A percentile compares a stretch with the other conserved stretches of the same genome.
Evolutionary conservation across 2,797 vertebrate species (phyloP).

Genomic region (Muscicapa striata): DNA sequence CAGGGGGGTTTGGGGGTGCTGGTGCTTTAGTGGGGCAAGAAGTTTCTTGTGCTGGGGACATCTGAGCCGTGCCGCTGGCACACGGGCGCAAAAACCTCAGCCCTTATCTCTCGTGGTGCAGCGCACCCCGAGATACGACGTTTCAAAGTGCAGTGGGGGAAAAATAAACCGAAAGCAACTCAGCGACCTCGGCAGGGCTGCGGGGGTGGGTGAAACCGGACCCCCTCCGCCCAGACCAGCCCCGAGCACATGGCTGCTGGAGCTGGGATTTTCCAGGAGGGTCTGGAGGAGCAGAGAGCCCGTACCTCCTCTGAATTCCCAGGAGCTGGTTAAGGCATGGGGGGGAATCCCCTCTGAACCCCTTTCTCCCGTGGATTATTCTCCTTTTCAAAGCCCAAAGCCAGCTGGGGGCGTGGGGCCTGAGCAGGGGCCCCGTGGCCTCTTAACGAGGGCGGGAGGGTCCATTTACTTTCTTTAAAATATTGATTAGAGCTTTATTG

Average conservation of each 20-base stretch:
- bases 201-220: neutral
- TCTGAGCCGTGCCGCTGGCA: fast-evolving
- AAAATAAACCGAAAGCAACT: constrained; percentile 5
- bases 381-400: neutral
- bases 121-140: neutral
- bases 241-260: neutral
- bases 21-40: neutral
- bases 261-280: neutral
- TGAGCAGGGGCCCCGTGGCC: neutral
- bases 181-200: fast-evolving
- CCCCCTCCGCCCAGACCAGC: neutral
- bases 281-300: neutral
- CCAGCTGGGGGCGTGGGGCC: neutral
- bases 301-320: fast-evolving
- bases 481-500: constrained; percentile 68
- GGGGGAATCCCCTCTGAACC: neutral
- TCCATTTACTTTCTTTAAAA: constrained; percentile 68
- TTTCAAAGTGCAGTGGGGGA: constrained; percentile 35
- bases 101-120: neutral
- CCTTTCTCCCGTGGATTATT: neutral
- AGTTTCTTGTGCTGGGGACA: neutral
- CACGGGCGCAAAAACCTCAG: neutral
- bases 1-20: fast-evolving
- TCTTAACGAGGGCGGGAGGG: constrained; percentile 31
- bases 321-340: fast-evolving